phyloP scores from a whole-genome alignment of 2,888 invertebrate species.

The Enchytraeus crypticus region DNA sequence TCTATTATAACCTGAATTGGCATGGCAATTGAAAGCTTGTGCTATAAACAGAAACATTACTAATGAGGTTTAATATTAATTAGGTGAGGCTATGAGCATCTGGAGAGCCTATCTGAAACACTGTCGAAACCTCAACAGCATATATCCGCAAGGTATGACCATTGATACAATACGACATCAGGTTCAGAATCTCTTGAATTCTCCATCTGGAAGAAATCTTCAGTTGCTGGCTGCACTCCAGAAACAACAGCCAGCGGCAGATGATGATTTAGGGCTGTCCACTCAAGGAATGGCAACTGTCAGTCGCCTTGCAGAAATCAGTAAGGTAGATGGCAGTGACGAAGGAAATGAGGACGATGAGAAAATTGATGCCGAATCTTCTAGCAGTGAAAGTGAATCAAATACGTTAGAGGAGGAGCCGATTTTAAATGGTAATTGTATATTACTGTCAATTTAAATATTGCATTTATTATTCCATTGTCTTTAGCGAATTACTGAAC shows the following conservation, averaged over 20 bases:
- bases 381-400: not conserved
- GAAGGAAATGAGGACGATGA: not conserved
- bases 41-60: too few species aligned
- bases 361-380: not conserved
- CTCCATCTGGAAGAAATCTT: conserved; percentile 12
- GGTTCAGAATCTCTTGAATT: conserved; percentile 24
- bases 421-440: too few species aligned
- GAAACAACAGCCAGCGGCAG: not conserved
- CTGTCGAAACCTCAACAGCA: conserved; percentile 39
- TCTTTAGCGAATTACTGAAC: too few species aligned
- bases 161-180: conserved; percentile 34
- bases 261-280: too few species aligned
- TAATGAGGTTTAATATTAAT: too few species aligned
- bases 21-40: too few species aligned
- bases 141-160: conserved; percentile 32
- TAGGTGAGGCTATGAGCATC: conserved; percentile 33
- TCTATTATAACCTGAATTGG: too few species aligned
- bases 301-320: too few species aligned
- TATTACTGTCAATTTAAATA: too few species aligned
- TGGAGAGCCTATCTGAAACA: conserved; percentile 29
- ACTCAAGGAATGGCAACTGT: too few species aligned
- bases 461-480: too few species aligned
- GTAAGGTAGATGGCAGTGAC: not conserved
- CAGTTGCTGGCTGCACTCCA: conserved; percentile 1
- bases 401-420: conserved; percentile 3